Conservation (phyloP, 2,888 invertebrate species). For the Dicyrtomina minuta region DNA sequence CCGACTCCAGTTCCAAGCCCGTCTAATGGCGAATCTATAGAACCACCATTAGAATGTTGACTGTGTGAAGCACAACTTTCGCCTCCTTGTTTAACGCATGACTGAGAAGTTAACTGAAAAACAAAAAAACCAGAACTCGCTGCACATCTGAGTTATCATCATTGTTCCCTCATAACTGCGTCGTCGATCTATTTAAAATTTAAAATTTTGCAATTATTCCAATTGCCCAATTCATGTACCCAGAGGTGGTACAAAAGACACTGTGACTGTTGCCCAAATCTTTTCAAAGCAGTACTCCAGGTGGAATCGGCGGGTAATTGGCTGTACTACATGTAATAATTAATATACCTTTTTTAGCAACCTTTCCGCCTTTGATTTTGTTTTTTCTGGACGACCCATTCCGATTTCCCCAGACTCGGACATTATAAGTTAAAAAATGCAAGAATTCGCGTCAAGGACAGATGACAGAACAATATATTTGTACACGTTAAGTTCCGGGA, state of each 20-base stretch:
- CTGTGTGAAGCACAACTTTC: neutral
- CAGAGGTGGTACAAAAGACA: no score
- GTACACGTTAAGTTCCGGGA: no score
- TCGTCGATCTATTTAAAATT: neutral
- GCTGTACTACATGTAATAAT: no score
- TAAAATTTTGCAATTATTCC: no score
- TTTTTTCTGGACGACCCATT: neutral
- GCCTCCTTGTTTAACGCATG: neutral
- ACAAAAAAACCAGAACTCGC: neutral
- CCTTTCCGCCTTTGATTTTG: neutral
- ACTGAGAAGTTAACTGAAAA: neutral
- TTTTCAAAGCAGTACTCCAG: no score
- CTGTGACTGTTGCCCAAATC: no score
- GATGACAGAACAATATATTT: no score
- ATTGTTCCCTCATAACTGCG: neutral
- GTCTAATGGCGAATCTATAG: neutral
- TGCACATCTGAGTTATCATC: neutral
- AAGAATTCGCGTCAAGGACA: neutral
- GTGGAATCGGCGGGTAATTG: no score
- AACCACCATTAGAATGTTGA: neutral
- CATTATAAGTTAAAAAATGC: neutral
- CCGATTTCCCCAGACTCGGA: neutral
- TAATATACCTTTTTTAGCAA: conserved; percentile 1
- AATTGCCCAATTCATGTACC: no score
- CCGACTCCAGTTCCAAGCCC: no score